Base-by-base conservation (phyloP, 2,113 vertebrate genomes). In the Notarius quadriscutis region DNA sequence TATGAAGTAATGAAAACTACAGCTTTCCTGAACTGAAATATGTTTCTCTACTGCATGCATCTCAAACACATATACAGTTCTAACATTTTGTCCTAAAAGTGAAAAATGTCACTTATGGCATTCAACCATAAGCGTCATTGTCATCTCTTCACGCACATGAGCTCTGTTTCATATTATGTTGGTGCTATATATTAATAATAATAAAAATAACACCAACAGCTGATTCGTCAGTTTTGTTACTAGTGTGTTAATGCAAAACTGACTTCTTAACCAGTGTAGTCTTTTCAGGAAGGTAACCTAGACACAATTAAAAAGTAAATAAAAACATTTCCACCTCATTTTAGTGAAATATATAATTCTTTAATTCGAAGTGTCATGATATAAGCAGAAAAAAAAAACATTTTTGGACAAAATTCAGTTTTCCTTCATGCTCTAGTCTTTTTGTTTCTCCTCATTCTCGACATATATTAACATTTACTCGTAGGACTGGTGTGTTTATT, bases 381-480 rank as follows among this genome's bases (percentile, higher is more conserved):
- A 67, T 12, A 67, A 1, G n/a, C 65, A 67, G 25, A 67, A 1
- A 65, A 30, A 65, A 30, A 60, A 60, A 60, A 58, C 12, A 17
- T 15, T 14, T 60, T 60, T 60, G 22, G 1, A 11, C n/a, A 67
- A 67, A 63, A 25, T 63, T 7, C 7, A 63, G n/a, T 9, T 65
- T 65, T 7, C 58, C 58, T 6, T 65, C 27, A 14, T 30, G 65
- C 10, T 12, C 22, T 62, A 67, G 9, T 67, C 4, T 34, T 71
- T 71, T 71, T 9, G 65, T 72, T 81, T 87, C 86, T 55, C 18
- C 84, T 41, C 53, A 67, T 60, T 75, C 27, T 60, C 25, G n/a
- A 48, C 12, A 27, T 75, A 48, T 0, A 48, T 74, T 41, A 27
- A 12, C 9, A 41, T 72, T 72, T 20, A 2, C 34, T 71, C 9